Conservation (phyloP, 2,113 vertebrate species). For the Caretta caretta region DNA sequence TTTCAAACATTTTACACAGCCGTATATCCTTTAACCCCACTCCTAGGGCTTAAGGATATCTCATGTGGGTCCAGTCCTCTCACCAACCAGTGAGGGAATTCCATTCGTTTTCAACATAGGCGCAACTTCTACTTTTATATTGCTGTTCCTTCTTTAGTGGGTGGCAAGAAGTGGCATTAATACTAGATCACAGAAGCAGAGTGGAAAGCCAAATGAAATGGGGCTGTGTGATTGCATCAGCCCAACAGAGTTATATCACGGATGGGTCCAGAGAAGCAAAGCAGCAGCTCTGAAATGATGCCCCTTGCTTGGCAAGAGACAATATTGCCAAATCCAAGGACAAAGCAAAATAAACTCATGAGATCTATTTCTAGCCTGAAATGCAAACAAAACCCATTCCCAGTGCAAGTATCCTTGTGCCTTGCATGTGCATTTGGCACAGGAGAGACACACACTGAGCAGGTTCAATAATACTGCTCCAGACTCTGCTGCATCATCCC, state of each 20-base stretch:
- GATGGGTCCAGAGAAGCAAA: neutral
- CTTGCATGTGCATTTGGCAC: neutral
- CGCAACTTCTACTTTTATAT: neutral
- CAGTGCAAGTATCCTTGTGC: neutral
- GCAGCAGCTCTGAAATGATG: neutral
- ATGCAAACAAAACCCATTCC: neutral
- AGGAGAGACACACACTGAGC: neutral
- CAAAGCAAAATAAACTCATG: neutral
- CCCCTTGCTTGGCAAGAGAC: neutral
- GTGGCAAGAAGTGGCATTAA: neutral
- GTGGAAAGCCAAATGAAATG: neutral
- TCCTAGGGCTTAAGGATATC: neutral
- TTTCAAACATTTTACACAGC: neutral
- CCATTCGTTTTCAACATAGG: neutral
- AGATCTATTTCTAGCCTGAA: constrained; percentile 20
- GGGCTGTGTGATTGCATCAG: neutral
- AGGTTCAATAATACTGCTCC: neutral
- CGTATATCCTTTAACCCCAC: neutral
- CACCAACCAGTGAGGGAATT: neutral
- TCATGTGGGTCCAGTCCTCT: neutral
- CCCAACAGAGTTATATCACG: neutral
- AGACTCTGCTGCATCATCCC: neutral
- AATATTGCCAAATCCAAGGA: constrained; percentile 7
- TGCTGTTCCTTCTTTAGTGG: neutral
- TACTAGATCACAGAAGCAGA: neutral